These are phyloP conservation scores for Limnephilus marmoratus DNA, from an alignment of 2,888 invertebrate genomes.

Conservation along the genomic window DNA sequence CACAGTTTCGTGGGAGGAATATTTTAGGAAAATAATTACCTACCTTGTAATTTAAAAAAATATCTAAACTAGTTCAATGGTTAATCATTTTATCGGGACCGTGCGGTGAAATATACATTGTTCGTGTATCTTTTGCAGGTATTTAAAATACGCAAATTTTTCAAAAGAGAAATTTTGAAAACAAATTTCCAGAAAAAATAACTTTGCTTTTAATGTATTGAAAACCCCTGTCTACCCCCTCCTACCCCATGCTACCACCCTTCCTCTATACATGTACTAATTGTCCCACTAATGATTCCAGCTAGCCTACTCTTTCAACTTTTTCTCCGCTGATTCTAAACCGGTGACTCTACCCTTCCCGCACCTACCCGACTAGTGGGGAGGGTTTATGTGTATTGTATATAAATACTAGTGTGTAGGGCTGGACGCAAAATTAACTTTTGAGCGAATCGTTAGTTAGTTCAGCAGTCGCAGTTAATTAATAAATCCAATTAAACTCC, in stretches of 20 bases:
- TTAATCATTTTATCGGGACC: too few species aligned
- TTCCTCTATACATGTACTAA: slow-evolving; percentile 50
- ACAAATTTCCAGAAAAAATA: not conserved
- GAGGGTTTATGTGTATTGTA: not conserved
- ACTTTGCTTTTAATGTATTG: not conserved
- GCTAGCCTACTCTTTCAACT: slow-evolving; percentile 54
- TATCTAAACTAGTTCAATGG: too few species aligned
- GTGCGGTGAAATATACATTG: too few species aligned
- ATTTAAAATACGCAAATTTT: too few species aligned
- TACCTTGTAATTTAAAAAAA: too few species aligned
- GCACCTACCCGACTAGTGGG: not conserved
- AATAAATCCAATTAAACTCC: slow-evolving; percentile 42
- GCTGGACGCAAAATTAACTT: slow-evolving; percentile 26
- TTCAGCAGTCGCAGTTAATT: slow-evolving; percentile 29
- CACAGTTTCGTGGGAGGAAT: too few species aligned
- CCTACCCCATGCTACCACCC: not conserved
- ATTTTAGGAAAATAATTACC: too few species aligned
- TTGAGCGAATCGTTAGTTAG: slow-evolving; percentile 31
- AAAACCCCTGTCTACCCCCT: not conserved
- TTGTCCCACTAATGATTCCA: slow-evolving; percentile 60
- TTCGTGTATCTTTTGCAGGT: too few species aligned
- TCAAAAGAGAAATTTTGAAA: not conserved
- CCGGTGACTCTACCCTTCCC: slow-evolving; percentile 15
- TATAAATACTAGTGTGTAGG: not conserved
- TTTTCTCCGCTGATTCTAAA: slow-evolving; percentile 48